Base-by-base conservation (phyloP, 2,888 invertebrate genomes). In the Clepsis dumicolana region DNA sequence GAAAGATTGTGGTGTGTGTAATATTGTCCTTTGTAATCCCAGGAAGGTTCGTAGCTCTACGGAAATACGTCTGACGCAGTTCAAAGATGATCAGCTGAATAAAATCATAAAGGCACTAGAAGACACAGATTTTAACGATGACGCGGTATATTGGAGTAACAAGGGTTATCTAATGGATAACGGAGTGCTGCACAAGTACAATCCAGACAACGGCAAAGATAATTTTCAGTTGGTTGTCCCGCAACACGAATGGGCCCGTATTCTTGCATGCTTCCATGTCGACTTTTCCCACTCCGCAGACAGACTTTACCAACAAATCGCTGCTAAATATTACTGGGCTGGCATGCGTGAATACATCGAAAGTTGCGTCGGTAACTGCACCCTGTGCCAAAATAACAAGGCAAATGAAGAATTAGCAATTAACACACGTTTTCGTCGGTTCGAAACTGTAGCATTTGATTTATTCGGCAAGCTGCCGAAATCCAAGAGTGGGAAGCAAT, bases 161-260 rank as follows among this genome's bases (percentile, higher is more conserved):
- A 53, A 72, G 7, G 77, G 78, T 0, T 77, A 75, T 52, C 7
- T 71, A 1, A 56, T 78, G 64, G 44, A 61, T 7, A 68, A 77
- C 41, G 79, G 79, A 2, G 44, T 80, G 0, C 52, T 80, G 3
- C 79, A 76, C 52, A 56, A 76, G 1, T 70, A 68, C 12, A 66
- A 64, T 14, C 64, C 70, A 3, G 72, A 74, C 1, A n/a, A 21
- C 0, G 74, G 76, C 0, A 59, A 3, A 14, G 74, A 75, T 14
- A 69, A 73, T 1, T 61, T 71, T 3, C 70, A 71, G 32, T 57
- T 76, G 8, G 57, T 73, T 1, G 73, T 74, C 0, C 80, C 80
- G 0, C 29, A 48, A n/a, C 70, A 73, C 2, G 74, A 72, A 48
- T 60, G 72, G 27, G 32, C 54, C 4, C 10, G 18, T 16, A 18